Evolutionary conservation across 2,797 vertebrate species (phyloP).

Genomic region (Vultur gryphus): DNA sequence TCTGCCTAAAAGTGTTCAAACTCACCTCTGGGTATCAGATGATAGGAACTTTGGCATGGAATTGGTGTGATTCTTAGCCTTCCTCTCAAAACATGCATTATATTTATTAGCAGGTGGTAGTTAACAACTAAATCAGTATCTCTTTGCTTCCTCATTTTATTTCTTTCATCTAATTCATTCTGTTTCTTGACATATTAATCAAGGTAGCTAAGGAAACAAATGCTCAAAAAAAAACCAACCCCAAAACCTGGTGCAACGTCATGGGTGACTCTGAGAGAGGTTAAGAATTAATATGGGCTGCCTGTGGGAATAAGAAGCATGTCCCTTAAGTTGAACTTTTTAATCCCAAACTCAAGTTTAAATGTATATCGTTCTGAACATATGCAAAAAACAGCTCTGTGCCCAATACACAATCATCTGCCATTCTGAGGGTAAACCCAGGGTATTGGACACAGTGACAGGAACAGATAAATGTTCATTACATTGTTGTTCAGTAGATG

Average conservation of each 20-base stretch:
- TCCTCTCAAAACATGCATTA: neutral
- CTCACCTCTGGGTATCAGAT: neutral
- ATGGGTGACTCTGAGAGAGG: neutral
- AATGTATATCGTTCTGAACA: neutral
- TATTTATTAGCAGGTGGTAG: neutral
- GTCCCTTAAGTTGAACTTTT: neutral
- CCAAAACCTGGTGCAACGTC: neutral
- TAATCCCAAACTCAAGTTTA: neutral
- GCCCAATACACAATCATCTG: neutral
- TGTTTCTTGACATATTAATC: neutral
- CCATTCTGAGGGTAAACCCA: neutral
- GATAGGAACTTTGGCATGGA: neutral
- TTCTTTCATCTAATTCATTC: neutral
- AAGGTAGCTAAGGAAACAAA: neutral
- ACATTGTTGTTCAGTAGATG: neutral
- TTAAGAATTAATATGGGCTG: neutral
- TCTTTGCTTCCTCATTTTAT: neutral
- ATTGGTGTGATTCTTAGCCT: neutral
- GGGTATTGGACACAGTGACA: neutral
- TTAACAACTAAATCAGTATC: neutral
- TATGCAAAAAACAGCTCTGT: neutral
- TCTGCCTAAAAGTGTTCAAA: neutral
- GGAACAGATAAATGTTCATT: neutral
- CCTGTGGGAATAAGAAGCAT: neutral
- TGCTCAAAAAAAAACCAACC: accelerated